Evolutionary conservation across 2,888 invertebrate genomes (phyloP).

Genomic region (Xanthia icteritia): DNA sequence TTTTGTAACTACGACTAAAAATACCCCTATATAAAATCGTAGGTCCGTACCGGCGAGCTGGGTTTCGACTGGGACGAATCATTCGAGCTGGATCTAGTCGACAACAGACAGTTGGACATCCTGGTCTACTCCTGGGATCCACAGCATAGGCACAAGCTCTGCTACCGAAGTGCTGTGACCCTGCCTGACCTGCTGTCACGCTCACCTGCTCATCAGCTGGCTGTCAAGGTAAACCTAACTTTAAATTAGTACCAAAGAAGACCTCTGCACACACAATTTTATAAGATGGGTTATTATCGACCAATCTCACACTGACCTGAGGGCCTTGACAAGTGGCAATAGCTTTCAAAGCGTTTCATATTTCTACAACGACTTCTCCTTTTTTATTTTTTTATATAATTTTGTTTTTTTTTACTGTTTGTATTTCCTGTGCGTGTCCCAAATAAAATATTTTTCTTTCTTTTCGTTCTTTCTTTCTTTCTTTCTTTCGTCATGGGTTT

Average conservation of each 20-base stretch:
- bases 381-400: too few relatives aligned
- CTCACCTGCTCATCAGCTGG: constrained; percentile 96
- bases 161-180: constrained; percentile 97
- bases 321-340: background rate
- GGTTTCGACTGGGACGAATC: constrained; percentile 99
- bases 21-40: background rate
- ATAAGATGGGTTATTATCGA: background rate
- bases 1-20: background rate
- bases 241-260: background rate
- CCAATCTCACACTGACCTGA: background rate
- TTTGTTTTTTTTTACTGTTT: too few relatives aligned
- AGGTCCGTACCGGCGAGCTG: constrained; percentile 97
- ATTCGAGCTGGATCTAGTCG: constrained; percentile 98
- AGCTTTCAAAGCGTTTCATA: background rate
- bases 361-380: background rate
- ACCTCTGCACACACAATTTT: background rate
- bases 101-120: constrained; percentile 98
- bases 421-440: too few relatives aligned
- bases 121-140: constrained; percentile 99
- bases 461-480: too few relatives aligned
- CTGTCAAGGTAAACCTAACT: constrained; percentile 93
- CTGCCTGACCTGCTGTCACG: constrained; percentile 95
- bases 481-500: too few relatives aligned
- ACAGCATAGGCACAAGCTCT: constrained; percentile 98
- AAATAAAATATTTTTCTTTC: too few relatives aligned